Percentiles rank a stretch among this genome's conserved stretches.
These are phyloP conservation scores for Chesias legatella DNA, from an alignment of 2,888 invertebrate species.

Conservation along the genomic window DNA sequence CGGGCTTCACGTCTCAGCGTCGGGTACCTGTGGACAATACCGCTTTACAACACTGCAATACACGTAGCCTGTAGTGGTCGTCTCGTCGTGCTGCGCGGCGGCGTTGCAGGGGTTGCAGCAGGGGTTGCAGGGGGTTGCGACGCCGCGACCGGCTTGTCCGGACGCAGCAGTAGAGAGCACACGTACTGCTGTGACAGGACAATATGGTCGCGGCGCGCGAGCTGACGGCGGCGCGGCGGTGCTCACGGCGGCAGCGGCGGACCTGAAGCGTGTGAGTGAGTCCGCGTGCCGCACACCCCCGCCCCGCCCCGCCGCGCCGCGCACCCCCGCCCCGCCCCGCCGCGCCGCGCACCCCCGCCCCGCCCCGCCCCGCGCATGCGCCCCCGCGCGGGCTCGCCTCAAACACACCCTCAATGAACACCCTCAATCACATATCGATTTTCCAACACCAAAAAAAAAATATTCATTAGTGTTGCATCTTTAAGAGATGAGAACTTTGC, in stretches of 20 bases:
- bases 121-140: constrained; percentile 50
- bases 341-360: constrained; percentile 40
- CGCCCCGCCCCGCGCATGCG: constrained; percentile 70
- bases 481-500: constrained; percentile 26
- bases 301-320: no score
- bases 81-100: constrained; percentile 7
- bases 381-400: constrained; percentile 38
- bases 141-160: constrained; percentile 85
- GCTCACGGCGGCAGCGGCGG: constrained; percentile 60
- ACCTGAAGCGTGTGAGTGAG: constrained; percentile 79
- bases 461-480: constrained; percentile 67
- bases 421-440: constrained; percentile 63
- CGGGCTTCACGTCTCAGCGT: no score
- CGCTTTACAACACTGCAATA: constrained; percentile 15
- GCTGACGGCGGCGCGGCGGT: constrained; percentile 76
- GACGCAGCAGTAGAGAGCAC: constrained; percentile 91
- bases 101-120: constrained; percentile 25
- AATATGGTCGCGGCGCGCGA: constrained; percentile 89
- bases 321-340: constrained; percentile 71
- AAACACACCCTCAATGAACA: constrained; percentile 68
- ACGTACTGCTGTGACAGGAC: constrained; percentile 99
- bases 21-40: constrained; percentile 23
- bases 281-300: constrained; percentile 65
- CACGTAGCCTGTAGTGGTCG: background rate
- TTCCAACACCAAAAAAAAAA: constrained; percentile 62